These are phyloP conservation scores for Pammene aurita DNA, from an alignment of 2,888 invertebrate species.

Conservation along the genomic window DNA sequence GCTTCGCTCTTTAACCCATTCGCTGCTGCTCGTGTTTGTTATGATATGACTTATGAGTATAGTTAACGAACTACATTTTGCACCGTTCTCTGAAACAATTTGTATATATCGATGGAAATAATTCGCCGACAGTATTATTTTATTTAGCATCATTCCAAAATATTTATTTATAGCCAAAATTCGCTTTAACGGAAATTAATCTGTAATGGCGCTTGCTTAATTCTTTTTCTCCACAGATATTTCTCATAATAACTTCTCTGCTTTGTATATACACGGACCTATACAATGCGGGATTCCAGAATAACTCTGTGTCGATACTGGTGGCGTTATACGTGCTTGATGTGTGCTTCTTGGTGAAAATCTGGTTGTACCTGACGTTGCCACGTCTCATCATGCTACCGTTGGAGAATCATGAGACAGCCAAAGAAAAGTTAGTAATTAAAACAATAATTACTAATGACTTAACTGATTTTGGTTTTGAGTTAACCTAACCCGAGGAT, in stretches of 20 bases:
- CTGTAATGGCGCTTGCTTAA: neutral
- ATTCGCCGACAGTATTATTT: too few species aligned
- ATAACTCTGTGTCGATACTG: constrained; percentile 56
- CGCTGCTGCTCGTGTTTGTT: too few species aligned
- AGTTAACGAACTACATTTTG: too few species aligned
- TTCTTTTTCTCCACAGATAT: constrained; percentile 48
- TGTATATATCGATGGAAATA: too few species aligned
- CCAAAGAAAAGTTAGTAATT: constrained; percentile 52
- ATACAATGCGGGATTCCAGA: constrained; percentile 69
- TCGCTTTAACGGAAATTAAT: neutral
- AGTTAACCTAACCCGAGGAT: too few species aligned
- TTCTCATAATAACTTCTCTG: constrained; percentile 60
- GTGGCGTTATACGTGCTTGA: constrained; percentile 60
- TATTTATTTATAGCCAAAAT: neutral
- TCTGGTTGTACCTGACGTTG: constrained; percentile 55
- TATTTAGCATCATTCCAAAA: neutral
- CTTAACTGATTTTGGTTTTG: too few species aligned
- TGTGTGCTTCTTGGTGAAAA: constrained; percentile 61
- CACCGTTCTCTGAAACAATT: too few species aligned
- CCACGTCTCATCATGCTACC: constrained; percentile 52
- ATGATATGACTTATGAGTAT: too few species aligned
- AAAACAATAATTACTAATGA: neutral
- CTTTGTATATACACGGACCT: constrained; percentile 61
- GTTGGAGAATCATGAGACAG: constrained; percentile 48
- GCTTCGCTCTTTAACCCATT: too few species aligned